Conservation (phyloP, 2,888 invertebrate species). For the Leptinotarsa rubiginosa region DNA sequence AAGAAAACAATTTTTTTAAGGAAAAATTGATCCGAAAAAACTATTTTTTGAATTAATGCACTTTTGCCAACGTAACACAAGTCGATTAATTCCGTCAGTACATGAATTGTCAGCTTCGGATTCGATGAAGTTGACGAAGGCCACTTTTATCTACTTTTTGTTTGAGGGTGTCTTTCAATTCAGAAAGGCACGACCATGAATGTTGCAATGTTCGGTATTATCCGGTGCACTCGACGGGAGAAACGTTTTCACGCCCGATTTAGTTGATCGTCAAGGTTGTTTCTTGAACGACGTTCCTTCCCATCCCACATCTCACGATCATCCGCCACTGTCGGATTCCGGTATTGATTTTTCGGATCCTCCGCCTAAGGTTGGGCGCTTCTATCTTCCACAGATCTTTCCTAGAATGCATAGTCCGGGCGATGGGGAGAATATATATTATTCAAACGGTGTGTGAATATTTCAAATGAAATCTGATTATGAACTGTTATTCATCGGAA, state of each 20-base stretch:
- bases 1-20: no score
- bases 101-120: no score
- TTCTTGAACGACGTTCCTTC: neutral
- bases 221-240: constrained; percentile 10
- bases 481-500: no score
- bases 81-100: no score
- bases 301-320: neutral
- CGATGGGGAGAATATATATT: neutral
- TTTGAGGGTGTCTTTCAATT: neutral
- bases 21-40: no score
- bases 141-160: no score
- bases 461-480: neutral
- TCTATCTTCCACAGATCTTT: neutral
- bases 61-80: no score
- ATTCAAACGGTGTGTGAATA: neutral
- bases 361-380: constrained; percentile 6
- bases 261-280: constrained; percentile 14
- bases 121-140: no score
- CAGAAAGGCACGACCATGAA: neutral
- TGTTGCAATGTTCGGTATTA: constrained; percentile 6
- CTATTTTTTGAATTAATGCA: no score
- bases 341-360: constrained; percentile 18
- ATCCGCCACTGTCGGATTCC: constrained; percentile 11
- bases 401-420: neutral
- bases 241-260: constrained; percentile 19